phyloP scores from a whole-genome alignment of 2,113 vertebrate genomes.

The Petrocephalus microphthalmus region DNA sequence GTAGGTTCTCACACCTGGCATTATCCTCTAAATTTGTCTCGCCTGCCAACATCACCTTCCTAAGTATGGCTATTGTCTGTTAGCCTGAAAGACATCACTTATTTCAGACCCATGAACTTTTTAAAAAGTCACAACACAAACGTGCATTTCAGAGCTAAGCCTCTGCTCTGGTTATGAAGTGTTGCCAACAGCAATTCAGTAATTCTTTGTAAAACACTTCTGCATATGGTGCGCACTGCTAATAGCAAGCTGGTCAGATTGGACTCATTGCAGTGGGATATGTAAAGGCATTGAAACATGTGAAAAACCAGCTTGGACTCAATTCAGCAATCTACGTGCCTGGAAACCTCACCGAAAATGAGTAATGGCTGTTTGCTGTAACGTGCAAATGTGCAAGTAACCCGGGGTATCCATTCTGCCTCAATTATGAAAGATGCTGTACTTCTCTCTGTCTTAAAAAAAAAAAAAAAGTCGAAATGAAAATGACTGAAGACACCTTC shows the following conservation, averaged over 20 bases:
- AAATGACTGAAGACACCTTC: background rate
- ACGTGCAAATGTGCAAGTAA: background rate
- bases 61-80: background rate
- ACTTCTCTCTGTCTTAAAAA: background rate
- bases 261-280: background rate
- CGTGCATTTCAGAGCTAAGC: background rate
- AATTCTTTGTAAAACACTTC: background rate
- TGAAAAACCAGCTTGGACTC: background rate
- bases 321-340: no score
- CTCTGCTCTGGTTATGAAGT: background rate
- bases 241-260: background rate
- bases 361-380: background rate
- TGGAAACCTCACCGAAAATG: background rate
- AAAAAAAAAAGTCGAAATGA: background rate
- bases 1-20: background rate
- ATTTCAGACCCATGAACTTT: background rate
- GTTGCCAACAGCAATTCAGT: background rate
- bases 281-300: background rate
- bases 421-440: background rate
- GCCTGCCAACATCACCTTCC: background rate
- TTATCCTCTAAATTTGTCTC: background rate
- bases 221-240: background rate
- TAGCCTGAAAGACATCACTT: background rate
- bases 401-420: background rate
- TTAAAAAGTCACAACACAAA: background rate